Base-by-base conservation (phyloP, 1,140 invertebrate species). In the Philopotamus ludificatus region DNA sequence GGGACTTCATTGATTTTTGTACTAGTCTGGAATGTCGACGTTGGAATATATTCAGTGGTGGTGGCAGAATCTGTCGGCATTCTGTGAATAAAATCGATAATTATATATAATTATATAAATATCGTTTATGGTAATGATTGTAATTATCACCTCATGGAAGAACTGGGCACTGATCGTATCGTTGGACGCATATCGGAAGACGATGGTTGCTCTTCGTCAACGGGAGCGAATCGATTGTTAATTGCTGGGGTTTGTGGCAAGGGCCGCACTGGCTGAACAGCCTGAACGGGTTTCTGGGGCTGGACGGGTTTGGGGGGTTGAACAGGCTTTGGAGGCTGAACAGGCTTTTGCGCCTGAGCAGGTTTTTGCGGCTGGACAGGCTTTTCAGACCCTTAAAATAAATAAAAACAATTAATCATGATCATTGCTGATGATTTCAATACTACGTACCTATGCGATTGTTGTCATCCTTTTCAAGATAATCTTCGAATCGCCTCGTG, bases 401-500 rank as follows among this genome's bases (percentile, higher is more conserved):
- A n/a, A n/a, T n/a, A n/a, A n/a, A n/a, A 34, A 12, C 28, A 12
- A 34, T 34, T 4, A 34, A 34, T 34, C 4, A 34, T 34, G 28
- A 34, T 7, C 28, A 34, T 34, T 4, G 12, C 4, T 34, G 4
- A 18, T 45, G 8, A 45, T 15, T 45, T 8, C 8, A 15, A 4
- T 8, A 39, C 34, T 49, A 49, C 18, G 51, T 41, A 69, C 67
- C 64, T 18, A 70, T 42, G 12, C 39, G 54, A 49, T 81, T 81
- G 49, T 78, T 79, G 34, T 76, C 71, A 58, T 81, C 79, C 49
- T 78, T 81, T 3, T 75, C 74, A 0, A 82, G 72, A 70, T 75
- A 76, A 59, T 76, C 76, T 65, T 81, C 79, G 74, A 82, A 82
- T 59, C 73, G 70, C 15, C 65, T 71, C 9, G 81, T 79, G 67